Evolutionary conservation across 2,888 invertebrate species (phyloP).

Genomic region (Apeira syringaria): DNA sequence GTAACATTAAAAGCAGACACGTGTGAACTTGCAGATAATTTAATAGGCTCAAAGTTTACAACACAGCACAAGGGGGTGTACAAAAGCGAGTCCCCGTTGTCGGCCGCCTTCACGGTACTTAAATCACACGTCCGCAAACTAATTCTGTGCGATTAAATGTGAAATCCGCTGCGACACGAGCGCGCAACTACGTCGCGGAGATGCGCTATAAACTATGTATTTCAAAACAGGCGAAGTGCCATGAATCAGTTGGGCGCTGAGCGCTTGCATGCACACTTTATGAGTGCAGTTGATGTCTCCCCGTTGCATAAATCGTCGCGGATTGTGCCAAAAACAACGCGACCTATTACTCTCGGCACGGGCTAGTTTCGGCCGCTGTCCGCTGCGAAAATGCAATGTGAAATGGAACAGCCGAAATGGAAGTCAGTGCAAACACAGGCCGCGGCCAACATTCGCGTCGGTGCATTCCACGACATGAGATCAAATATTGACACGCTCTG

Average conservation of each 20-base stretch:
- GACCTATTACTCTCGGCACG: constrained; percentile 49
- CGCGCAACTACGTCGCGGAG: constrained; percentile 40
- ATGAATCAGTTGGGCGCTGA: constrained; percentile 57
- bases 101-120: constrained; percentile 30
- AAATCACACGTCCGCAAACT: constrained; percentile 35
- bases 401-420: constrained; percentile 46
- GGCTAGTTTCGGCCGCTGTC: constrained; percentile 49
- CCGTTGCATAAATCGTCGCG: constrained; percentile 67
- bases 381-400: constrained; percentile 42
- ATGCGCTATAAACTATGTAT: constrained; percentile 55
- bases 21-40: constrained; percentile 19
- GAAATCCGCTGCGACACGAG: constrained; percentile 21
- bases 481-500: constrained; percentile 31
- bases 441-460: constrained; percentile 47
- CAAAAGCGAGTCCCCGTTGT: constrained; percentile 23
- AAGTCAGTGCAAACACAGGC: constrained; percentile 52
- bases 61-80: constrained; percentile 22
- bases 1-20: too few species aligned
- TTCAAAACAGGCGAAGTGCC: constrained; percentile 51
- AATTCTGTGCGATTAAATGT: constrained; percentile 33
- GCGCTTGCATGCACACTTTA: constrained; percentile 66
- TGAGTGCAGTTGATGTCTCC: constrained; percentile 72
- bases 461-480: constrained; percentile 34
- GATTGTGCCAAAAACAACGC: constrained; percentile 65
- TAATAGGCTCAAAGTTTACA: constrained; percentile 26